phyloP scores from a whole-genome alignment of 1,140 invertebrate species.

The Philotrypesis tridentata region DNA sequence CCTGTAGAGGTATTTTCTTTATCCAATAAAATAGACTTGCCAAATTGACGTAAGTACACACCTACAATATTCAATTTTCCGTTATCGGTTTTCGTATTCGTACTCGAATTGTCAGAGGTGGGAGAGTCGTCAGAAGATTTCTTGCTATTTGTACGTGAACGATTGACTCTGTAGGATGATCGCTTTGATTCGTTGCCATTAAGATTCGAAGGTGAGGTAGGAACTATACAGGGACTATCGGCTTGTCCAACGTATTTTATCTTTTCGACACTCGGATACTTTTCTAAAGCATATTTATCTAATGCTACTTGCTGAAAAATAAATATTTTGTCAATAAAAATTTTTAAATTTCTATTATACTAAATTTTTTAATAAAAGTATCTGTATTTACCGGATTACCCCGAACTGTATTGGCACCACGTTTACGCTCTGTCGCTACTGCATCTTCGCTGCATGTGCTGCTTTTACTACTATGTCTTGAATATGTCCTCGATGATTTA shows the following conservation, averaged over 20 bases:
- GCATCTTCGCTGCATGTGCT: conserved; percentile 38
- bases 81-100: conserved; percentile 61
- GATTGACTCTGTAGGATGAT: conserved; percentile 45
- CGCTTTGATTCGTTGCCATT: conserved; percentile 42
- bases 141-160: conserved; percentile 3
- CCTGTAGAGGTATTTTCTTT: conserved; percentile 60
- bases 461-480: conserved; percentile 46
- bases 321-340: background rate
- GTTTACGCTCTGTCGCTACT: conserved; percentile 6
- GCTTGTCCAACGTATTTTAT: conserved; percentile 46
- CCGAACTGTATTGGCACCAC: conserved; percentile 1
- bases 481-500: conserved; percentile 33
- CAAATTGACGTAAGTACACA: conserved; percentile 66
- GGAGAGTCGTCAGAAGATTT: conserved; percentile 11
- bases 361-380: background rate
- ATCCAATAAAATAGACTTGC: conserved; percentile 63
- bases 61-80: conserved; percentile 58
- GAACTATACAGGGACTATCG: conserved; percentile 42
- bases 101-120: background rate
- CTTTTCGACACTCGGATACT: conserved; percentile 44
- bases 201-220: conserved; percentile 37
- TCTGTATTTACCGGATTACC: conserved; percentile 22
- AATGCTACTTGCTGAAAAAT: conserved; percentile 11
- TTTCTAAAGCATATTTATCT: conserved; percentile 28
- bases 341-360: background rate